Evolutionary conservation across 2,888 invertebrate species (phyloP).

Genomic region (Pimpla rufipes): DNA sequence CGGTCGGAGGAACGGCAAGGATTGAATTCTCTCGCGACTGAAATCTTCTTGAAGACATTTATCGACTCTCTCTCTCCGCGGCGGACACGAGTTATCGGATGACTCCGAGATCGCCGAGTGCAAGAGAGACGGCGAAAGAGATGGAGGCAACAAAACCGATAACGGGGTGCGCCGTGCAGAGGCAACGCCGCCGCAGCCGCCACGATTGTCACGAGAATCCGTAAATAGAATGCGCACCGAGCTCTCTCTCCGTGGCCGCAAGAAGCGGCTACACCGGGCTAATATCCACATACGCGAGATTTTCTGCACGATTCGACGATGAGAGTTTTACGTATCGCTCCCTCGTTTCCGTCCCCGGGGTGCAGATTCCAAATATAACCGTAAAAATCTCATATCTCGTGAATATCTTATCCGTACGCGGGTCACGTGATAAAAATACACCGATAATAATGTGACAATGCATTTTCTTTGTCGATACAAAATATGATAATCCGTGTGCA

Average conservation of each 20-base stretch:
- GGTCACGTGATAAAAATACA: neutral
- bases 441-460: neutral
- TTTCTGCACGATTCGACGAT: slow-evolving; percentile 8
- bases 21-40: slow-evolving; percentile 25
- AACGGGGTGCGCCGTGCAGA: slow-evolving; percentile 38
- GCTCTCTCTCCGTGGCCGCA: slow-evolving; percentile 14
- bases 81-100: slow-evolving; percentile 41
- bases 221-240: slow-evolving; percentile 53
- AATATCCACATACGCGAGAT: slow-evolving; percentile 18
- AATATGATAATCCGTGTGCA: neutral
- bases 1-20: neutral
- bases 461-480: neutral
- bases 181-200: slow-evolving; percentile 2
- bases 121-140: slow-evolving; percentile 9
- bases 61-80: slow-evolving; percentile 42
- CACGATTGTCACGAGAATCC: slow-evolving; percentile 52
- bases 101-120: neutral
- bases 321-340: slow-evolving; percentile 9
- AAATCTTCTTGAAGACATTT: slow-evolving; percentile 50
- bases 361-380: neutral
- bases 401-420: slow-evolving; percentile 14
- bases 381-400: neutral
- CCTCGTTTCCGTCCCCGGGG: neutral
- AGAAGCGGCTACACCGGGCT: slow-evolving; percentile 25
- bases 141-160: slow-evolving; percentile 35